Conservation (phyloP, 64 coral and sea anemone genomes). For the Trachythela sp. region DNA sequence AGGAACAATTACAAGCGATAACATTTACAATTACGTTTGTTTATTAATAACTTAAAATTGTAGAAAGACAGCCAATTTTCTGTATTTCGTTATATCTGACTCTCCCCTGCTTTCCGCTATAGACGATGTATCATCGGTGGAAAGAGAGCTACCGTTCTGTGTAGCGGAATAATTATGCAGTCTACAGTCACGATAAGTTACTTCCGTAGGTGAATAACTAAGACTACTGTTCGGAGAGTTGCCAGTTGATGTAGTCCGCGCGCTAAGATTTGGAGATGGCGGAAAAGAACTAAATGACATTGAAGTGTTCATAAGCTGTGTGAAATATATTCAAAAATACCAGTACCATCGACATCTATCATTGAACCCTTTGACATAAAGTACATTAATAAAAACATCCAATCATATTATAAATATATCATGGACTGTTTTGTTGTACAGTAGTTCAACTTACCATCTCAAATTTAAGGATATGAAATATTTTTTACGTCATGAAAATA, state of each 20-base stretch:
- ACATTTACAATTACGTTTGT: not conserved
- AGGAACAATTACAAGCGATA: not conserved
- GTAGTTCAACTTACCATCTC: too few relatives aligned
- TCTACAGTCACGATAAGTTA: not conserved
- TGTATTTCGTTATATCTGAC: not conserved
- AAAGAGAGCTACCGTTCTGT: not conserved
- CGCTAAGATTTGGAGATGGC: not conserved
- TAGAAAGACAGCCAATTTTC: too few relatives aligned
- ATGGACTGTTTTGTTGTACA: too few relatives aligned
- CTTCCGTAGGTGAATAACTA: not conserved
- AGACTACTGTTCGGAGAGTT: not conserved
- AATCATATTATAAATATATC: too few relatives aligned
- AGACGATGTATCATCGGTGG: not conserved
- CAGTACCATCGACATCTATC: too few relatives aligned
- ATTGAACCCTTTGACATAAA: too few relatives aligned
- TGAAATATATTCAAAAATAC: too few relatives aligned
- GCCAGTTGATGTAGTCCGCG: not conserved
- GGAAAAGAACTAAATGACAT: not conserved
- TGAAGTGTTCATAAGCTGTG: not conserved
- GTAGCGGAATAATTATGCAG: not conserved
- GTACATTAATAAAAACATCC: too few relatives aligned
- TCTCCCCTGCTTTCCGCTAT: constrained; percentile 1
- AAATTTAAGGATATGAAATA: too few relatives aligned
- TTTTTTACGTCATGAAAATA: too few relatives aligned
- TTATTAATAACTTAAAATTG: not conserved